phyloP scores from a whole-genome alignment of 2,888 invertebrate species.

The Mycalesis mineus region DNA sequence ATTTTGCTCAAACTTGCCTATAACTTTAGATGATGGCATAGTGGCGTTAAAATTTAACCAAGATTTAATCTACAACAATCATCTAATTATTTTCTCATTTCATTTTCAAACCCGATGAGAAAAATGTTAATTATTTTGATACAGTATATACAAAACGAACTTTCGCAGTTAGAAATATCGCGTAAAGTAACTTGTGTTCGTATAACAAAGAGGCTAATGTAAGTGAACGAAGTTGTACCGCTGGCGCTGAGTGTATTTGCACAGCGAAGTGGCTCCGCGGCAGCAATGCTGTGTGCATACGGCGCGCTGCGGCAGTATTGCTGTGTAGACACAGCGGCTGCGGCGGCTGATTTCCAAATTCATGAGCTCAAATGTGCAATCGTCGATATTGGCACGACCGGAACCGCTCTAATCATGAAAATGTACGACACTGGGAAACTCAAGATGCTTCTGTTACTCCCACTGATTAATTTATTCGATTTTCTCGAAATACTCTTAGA shows the following conservation, averaged over 20 bases:
- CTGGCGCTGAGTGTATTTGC: neutral
- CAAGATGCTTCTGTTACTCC: neutral
- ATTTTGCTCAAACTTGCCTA: too few relatives aligned
- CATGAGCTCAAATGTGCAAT: constrained; percentile 49
- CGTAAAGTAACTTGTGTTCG: neutral
- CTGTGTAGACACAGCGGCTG: constrained; percentile 25
- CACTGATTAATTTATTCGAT: too few relatives aligned
- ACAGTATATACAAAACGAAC: too few relatives aligned
- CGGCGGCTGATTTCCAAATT: constrained; percentile 39
- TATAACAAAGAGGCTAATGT: neutral
- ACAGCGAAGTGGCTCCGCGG: constrained; percentile 11
- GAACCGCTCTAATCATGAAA: constrained; percentile 10
- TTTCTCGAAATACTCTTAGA: neutral
- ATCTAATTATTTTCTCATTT: too few relatives aligned
- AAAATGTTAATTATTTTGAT: too few relatives aligned
- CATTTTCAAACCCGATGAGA: too few relatives aligned
- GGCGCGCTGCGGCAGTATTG: constrained; percentile 12
- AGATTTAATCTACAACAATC: too few relatives aligned
- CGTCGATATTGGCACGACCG: constrained; percentile 40
- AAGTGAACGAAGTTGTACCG: neutral
- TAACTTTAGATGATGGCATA: too few relatives aligned
- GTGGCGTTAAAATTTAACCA: too few relatives aligned
- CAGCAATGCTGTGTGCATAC: constrained; percentile 24
- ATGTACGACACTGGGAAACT: neutral
- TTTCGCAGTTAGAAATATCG: neutral